Evolutionary conservation across 2,888 invertebrate genomes (phyloP).

Genomic region (Mythimna albipuncta): DNA sequence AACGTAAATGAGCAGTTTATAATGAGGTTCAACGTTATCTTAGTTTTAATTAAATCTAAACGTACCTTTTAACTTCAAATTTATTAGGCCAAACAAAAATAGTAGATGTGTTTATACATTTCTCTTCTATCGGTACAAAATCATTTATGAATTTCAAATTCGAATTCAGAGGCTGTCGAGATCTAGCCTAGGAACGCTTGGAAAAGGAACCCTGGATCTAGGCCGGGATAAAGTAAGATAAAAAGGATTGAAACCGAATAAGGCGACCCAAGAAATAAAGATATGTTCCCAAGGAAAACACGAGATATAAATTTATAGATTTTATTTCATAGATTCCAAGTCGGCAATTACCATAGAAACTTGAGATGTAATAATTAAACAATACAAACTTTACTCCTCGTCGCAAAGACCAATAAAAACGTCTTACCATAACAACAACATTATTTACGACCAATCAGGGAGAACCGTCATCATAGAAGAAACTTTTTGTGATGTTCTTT

Average conservation of each 20-base stretch:
- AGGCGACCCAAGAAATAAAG: constrained; percentile 17
- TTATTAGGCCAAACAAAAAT: too few relatives aligned
- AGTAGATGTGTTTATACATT: neutral
- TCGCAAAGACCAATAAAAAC: constrained; percentile 62
- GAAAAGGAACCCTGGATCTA: constrained; percentile 2
- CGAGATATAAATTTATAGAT: neutral
- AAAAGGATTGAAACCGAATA: constrained; percentile 38
- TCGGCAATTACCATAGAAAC: constrained; percentile 12
- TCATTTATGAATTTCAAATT: constrained; percentile 20
- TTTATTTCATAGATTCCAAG: constrained; percentile 6
- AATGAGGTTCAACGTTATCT: neutral
- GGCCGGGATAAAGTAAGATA: constrained; percentile 23
- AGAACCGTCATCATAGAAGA: constrained; percentile 33
- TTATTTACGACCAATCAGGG: constrained; percentile 63
- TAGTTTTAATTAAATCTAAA: neutral
- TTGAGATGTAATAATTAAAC: constrained; percentile 46
- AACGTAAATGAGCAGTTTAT: constrained; percentile 14
- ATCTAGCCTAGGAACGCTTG: neutral
- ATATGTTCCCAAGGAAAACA: constrained; percentile 8
- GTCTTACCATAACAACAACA: constrained; percentile 54
- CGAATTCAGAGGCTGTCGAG: neutral
- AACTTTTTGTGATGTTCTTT: constrained; percentile 42
- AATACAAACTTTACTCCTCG: constrained; percentile 45
- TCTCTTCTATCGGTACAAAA: neutral
- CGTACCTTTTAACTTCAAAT: too few relatives aligned